Evolutionary conservation across 1,140 invertebrate species (phyloP).

Genomic region (Ceratina japonica): DNA sequence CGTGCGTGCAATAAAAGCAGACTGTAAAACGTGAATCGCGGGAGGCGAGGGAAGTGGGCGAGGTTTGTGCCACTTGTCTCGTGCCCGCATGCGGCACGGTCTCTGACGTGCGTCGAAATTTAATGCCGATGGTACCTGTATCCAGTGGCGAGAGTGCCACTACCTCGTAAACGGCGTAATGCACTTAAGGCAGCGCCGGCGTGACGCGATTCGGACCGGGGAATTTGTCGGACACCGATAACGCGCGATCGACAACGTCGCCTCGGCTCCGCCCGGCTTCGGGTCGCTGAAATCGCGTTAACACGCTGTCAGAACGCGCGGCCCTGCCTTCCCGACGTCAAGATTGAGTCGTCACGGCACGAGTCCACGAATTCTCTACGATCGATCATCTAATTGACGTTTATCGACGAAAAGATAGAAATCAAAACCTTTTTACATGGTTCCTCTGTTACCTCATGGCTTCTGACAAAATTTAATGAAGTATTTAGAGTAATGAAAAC

Average conservation of each 20-base stretch:
- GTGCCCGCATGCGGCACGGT: constrained; percentile 49
- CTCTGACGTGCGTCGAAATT: constrained; percentile 55
- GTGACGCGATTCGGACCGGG: constrained; percentile 34
- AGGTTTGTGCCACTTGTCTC: constrained; percentile 37
- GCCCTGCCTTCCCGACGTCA: not conserved
- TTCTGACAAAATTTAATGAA: too few relatives aligned
- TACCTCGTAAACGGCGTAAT: constrained; percentile 51
- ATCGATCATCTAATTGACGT: constrained; percentile 4
- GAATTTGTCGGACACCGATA: constrained; percentile 40
- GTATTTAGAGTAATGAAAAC: too few relatives aligned
- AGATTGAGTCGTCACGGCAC: constrained; percentile 33
- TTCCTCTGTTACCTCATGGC: too few relatives aligned
- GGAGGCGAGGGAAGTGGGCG: not conserved
- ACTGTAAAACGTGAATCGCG: constrained; percentile 26
- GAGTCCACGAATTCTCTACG: too few relatives aligned
- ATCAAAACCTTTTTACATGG: too few relatives aligned
- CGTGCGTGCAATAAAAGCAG: constrained; percentile 36
- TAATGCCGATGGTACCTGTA: constrained; percentile 48
- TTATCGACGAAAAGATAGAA: too few relatives aligned
- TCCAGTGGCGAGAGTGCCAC: constrained; percentile 26
- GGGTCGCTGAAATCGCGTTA: constrained; percentile 40
- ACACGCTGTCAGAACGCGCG: constrained; percentile 27
- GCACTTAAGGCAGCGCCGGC: constrained; percentile 41
- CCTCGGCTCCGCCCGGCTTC: not conserved
- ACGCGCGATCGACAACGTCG: constrained; percentile 19